Evolutionary conservation across 1,140 invertebrate species (phyloP).

Genomic region (Acromyrmex echinatior): DNA sequence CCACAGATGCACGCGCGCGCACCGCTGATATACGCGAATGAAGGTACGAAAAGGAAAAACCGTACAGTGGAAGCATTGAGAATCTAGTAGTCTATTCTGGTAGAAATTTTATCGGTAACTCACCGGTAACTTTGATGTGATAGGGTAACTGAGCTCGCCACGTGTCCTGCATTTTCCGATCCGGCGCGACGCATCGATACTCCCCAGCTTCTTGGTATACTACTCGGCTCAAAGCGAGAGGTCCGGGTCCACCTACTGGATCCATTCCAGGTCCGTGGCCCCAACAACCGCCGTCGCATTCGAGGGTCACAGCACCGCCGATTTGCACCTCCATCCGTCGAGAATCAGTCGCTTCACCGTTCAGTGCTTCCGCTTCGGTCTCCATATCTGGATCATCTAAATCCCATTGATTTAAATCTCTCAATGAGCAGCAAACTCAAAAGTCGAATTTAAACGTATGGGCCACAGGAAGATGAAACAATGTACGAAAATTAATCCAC

Average conservation of each 20-base stretch:
- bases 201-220: slow-evolving; percentile 93
- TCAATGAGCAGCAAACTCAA: slow-evolving; percentile 24
- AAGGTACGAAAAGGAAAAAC: not conserved
- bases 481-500: not conserved
- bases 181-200: slow-evolving; percentile 91
- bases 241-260: slow-evolving; percentile 88
- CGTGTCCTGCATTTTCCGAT: slow-evolving; percentile 86
- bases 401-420: slow-evolving; percentile 67
- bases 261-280: slow-evolving; percentile 88
- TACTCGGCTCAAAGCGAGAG: slow-evolving; percentile 89
- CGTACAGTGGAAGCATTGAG: not conserved
- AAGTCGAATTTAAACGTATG: slow-evolving; percentile 13
- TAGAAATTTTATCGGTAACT: slow-evolving; percentile 73
- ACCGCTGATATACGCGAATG: not conserved
- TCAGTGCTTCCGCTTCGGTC: slow-evolving; percentile 85
- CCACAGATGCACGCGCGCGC: not conserved
- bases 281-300: slow-evolving; percentile 91
- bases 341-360: slow-evolving; percentile 87
- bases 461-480: not conserved
- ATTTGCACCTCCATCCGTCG: slow-evolving; percentile 92
- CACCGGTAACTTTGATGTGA: slow-evolving; percentile 88
- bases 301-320: slow-evolving; percentile 93
- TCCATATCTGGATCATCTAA: slow-evolving; percentile 89
- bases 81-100: not conserved
- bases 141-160: slow-evolving; percentile 87